Evolutionary conservation across 2,888 invertebrate genomes (phyloP), one percentile per base, ranked within the genome.

Genomic region (Gari tellinella): DNA sequence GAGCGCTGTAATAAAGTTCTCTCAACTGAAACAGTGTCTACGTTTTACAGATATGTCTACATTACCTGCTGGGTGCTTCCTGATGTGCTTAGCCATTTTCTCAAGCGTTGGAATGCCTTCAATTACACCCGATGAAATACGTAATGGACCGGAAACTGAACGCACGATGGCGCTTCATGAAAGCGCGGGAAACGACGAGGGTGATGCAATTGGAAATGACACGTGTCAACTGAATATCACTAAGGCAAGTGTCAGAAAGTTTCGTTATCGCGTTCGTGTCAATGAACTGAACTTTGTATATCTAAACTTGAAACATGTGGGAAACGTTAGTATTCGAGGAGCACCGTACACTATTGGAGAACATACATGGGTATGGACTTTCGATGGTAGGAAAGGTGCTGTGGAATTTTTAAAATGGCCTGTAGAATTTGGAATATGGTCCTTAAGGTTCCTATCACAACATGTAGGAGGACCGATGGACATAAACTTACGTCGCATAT

Each of bases 301-400:
- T 40, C 37, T 76, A 17, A 26, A 64, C 14, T 51, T 76, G 19
- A 19, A 40, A 26, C 25, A 45, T 1, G n/a, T 3, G 7, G 8
- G 25, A 7, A 51, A 55, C 14, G 38, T 56, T 10, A 53, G 7
- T 12, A 38, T 76, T 14, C 31, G 14, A 4, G 57, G 57, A 31
- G 31, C 31, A 2, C 62, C 46, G 14, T 14, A 19, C 8, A 55
- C 63, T 12, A 63, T 76, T 15, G 76, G 70, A 41, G 63, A 53
- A n/a, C 23, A 49, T n/a, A 15, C 58, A 1, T 82, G 82, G 82
- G 69, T 77, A 0, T 82, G 82, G 82, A 80, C 82, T 1, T 80
- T 49, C 48, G 61, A 51, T 7, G 80, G 79, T 12, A 61, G 72
- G 10, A 40, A 49, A 46, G 77, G 82, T 0, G 68, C 67, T 3